phyloP scores from a whole-genome alignment of 2,797 vertebrate species.

The Ctenosaura bakeri region DNA sequence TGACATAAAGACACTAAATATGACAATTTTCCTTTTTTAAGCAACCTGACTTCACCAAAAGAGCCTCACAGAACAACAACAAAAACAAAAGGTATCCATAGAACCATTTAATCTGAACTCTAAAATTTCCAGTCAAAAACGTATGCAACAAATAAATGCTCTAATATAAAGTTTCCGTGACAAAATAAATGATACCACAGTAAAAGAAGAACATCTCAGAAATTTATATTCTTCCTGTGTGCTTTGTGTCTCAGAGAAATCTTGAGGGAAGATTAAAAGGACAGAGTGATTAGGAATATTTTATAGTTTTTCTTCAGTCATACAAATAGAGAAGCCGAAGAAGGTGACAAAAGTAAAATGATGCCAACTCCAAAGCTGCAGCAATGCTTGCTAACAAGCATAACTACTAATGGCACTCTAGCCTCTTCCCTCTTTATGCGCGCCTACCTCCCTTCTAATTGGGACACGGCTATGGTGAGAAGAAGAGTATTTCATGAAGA shows the following conservation, averaged over 20 bases:
- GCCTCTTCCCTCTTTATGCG: background rate
- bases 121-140: slow-evolving; percentile 1
- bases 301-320: slow-evolving; percentile 34
- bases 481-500: background rate
- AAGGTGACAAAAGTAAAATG: slow-evolving; percentile 21
- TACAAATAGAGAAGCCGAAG: slow-evolving; percentile 36
- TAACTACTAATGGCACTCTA: slow-evolving; percentile 13
- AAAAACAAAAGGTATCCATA: background rate
- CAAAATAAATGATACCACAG: background rate
- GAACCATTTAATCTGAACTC: background rate
- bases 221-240: slow-evolving; percentile 41
- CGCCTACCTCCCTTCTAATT: background rate
- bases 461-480: background rate
- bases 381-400: slow-evolving; percentile 24
- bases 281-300: slow-evolving; percentile 32
- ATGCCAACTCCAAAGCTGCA: slow-evolving; percentile 29
- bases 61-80: background rate
- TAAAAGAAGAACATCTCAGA: slow-evolving; percentile 45
- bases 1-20: background rate
- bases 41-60: background rate
- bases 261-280: slow-evolving; percentile 44
- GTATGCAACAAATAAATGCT: background rate
- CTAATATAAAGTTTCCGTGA: background rate
- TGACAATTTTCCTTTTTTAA: background rate
- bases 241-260: background rate